Evolutionary conservation across 2,113 vertebrate genomes (phyloP), one percentile per base, ranked within the genome.

Genomic region (Toxotes jaculatrix): DNA sequence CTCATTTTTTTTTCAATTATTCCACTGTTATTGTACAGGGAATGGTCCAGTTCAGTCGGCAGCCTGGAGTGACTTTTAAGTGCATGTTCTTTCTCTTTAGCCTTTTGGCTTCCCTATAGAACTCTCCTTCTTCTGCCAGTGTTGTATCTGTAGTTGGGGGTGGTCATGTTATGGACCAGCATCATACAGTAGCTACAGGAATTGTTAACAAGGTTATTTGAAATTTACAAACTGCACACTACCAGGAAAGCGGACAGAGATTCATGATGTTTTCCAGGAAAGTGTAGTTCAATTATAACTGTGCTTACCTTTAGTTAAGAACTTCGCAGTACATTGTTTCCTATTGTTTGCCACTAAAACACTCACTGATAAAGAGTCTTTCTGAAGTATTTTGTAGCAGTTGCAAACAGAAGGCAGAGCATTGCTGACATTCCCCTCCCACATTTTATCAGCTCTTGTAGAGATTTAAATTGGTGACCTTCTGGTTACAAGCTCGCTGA

Each of bases 401-500:
- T 38, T 69, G 23, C 27, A 51, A 36, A 70, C 17, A 32, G 53
- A 42, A 36, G 12, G 36, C 32, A 55, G 23, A 55, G 47, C 23
- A 53, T 23, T 23, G 14, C 21, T 79, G 40, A 78, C 53, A 84
- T 63, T 74, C 42, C 36, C 63, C 31, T 23, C 45, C 67, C 14
- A 62, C 38, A 23, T 74, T 81, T 74, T 31, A 53, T 32, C 23
- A 23, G 21, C 51, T 75, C 14, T 62, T 84, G 3, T 36, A n/a
- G 36, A 12, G 61, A 82, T 83, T 85, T 21, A 77, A 78, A 80
- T 78, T 53, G 74, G 31, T 72, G 67, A 80, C 65, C 77, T 77
- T 80, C 64, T 80, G 38, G 68, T 84, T 75, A 65, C 51, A 73
- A 75, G 77, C 6, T 45, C 40, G 64, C 49, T 61, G 42, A 82